These are phyloP conservation scores for Heliconius nattereri DNA, from an alignment of 1,140 invertebrate genomes.

Conservation along the genomic window DNA sequence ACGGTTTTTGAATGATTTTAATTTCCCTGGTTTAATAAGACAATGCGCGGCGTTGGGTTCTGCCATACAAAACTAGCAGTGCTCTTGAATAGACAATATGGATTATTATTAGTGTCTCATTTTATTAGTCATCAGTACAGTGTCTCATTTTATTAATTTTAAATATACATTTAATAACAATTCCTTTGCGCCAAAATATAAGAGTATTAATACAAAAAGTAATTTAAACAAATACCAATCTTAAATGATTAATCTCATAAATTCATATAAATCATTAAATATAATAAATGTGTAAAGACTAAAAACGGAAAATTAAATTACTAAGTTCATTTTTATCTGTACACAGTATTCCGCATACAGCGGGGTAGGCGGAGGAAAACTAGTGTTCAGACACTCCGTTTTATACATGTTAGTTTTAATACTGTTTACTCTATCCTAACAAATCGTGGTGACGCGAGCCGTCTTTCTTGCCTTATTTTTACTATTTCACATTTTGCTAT, in stretches of 20 bases:
- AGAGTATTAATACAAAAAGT: neutral
- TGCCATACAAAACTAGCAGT: too few relatives aligned
- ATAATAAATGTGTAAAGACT: neutral
- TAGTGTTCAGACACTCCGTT: neutral
- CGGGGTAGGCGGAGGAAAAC: neutral
- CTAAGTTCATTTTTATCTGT: neutral
- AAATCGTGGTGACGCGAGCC: constrained; percentile 50
- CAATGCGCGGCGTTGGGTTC: too few relatives aligned
- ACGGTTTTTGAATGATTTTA: too few relatives aligned
- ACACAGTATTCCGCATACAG: neutral
- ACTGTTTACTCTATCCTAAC: constrained; percentile 57
- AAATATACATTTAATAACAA: neutral
- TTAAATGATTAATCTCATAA: too few relatives aligned
- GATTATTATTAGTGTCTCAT: neutral
- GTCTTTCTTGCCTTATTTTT: constrained; percentile 52
- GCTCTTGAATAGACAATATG: too few relatives aligned
- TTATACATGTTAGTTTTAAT: constrained; percentile 12
- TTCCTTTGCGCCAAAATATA: too few relatives aligned
- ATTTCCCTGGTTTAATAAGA: neutral
- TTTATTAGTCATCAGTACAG: neutral
- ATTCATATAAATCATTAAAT: neutral
- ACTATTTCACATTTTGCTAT: constrained; percentile 56
- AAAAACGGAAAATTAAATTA: too few relatives aligned
- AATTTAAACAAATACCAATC: neutral
- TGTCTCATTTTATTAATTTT: neutral